Base-by-base conservation (phyloP, 1,140 invertebrate species). In the Drosophila murphyi region DNA sequence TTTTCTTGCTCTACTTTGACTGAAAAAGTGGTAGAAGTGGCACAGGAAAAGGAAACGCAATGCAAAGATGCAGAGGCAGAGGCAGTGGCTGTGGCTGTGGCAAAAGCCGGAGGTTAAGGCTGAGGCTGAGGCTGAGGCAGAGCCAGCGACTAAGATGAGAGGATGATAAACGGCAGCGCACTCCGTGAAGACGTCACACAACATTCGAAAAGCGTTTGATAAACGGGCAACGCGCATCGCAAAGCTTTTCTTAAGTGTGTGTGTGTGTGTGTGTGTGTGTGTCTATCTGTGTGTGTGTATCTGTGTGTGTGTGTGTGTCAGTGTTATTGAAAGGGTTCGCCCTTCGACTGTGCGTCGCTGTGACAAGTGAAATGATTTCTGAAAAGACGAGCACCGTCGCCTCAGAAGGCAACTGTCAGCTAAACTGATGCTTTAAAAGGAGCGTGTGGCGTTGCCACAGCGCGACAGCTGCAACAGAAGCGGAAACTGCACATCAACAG, bases 291-390 rank as follows among this genome's bases (percentile, higher is more conserved):
- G 28, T 31, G 28, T 10, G 10, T 54, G 8, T 39, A 2, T 41
- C 31, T 62, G 4, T 59, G 6, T 48, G 8, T 50, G 2, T 55
- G 63, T 73, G 55, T 45, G 29, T 32, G 43, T 61, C 12, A 51
- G 56, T 28, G 32, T 31, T 59, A 41, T 62, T 72, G 51, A 82
- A 76, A 61, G 72, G 60, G 65, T 54, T 82, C 60, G 56, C 54
- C 10, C 20, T 55, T 72, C 48, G 48, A 69, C 54, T 34, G 28
- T 32, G 35, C 59, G 35, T 59, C 59, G 48, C 61, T n/a, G 39
- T 83, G 81, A 83, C 81, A 83, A 79, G 76, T 83, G 80, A 80
- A 81, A 83, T 77, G 68, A 83, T 83, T 83, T 73, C 48, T 67
- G 75, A 78, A 80, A 77, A 68, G 76, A 55, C 59, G 62, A 51